Conservation (phyloP, 2,888 invertebrate genomes). For the Cantharis rufa region DNA sequence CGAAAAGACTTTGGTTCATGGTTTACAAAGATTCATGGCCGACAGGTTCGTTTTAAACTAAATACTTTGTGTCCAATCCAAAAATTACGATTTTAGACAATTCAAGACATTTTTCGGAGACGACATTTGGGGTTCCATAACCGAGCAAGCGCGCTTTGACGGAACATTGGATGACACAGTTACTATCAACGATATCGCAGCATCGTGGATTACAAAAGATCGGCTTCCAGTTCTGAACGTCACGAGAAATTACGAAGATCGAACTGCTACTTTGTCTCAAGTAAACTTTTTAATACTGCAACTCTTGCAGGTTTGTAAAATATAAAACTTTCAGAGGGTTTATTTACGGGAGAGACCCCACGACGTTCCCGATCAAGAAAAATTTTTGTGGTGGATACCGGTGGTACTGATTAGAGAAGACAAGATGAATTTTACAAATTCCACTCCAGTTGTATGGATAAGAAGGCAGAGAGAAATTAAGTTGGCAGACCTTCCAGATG, state of each 20-base stretch:
- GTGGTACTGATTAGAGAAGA: constrained; percentile 66
- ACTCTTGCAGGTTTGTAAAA: neutral
- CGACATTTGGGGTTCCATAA: constrained; percentile 78
- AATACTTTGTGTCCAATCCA: neutral
- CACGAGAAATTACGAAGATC: constrained; percentile 67
- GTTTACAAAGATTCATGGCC: constrained; percentile 70
- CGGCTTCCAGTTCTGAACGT: constrained; percentile 77
- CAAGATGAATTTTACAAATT: constrained; percentile 63
- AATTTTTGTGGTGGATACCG: constrained; percentile 77
- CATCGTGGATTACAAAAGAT: constrained; percentile 82
- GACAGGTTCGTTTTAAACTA: constrained; percentile 55
- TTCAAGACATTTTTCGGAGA: constrained; percentile 77
- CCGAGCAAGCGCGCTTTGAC: constrained; percentile 68
- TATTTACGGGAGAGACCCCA: constrained; percentile 75
- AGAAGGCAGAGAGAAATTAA: constrained; percentile 60
- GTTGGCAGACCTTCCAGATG: constrained; percentile 60
- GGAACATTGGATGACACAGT: constrained; percentile 61
- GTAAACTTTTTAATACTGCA: constrained; percentile 49
- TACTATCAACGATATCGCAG: constrained; percentile 72
- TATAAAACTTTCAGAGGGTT: constrained; percentile 60
- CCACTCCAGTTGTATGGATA: constrained; percentile 68
- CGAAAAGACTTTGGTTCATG: constrained; percentile 73
- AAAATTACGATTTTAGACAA: constrained; percentile 56
- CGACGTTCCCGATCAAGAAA: constrained; percentile 71
- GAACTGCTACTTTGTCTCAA: constrained; percentile 67